Percentiles rank a stretch among this genome's conserved stretches.
phyloP scores from a whole-genome alignment of 2,888 invertebrate genomes.

The Eudasyphora cyanicolor region DNA sequence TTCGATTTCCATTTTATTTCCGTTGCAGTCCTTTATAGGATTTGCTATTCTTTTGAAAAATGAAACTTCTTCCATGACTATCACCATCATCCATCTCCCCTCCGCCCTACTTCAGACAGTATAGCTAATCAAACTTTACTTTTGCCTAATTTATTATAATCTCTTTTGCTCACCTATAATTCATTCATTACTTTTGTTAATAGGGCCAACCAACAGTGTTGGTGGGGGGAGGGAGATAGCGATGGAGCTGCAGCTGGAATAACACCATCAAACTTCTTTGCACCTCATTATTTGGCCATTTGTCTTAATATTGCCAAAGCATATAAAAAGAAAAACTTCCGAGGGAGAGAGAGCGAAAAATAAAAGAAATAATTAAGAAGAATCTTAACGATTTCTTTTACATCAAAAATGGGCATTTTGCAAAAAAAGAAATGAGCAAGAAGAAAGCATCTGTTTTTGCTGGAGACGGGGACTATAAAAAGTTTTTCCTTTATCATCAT shows the following conservation, averaged over 20 bases:
- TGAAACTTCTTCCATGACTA: neutral
- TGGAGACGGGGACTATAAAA: constrained; percentile 20
- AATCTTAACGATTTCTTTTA: constrained; percentile 50
- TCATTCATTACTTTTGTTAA: constrained; percentile 49
- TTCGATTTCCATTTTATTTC: neutral
- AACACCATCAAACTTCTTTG: constrained; percentile 40
- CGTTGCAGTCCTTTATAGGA: too few relatives aligned
- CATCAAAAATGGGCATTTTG: constrained; percentile 16
- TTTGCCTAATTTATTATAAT: constrained; percentile 56
- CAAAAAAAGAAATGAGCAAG: neutral
- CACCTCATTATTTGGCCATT: constrained; percentile 62
- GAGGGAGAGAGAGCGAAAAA: neutral
- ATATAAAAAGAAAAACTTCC: constrained; percentile 12
- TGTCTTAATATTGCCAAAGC: constrained; percentile 51
- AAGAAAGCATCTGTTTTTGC: neutral
- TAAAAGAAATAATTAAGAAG: constrained; percentile 50
- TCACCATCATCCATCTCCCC: neutral
- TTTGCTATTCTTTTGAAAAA: neutral
- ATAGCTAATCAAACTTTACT: constrained; percentile 47
- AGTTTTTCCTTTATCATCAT: constrained; percentile 28
- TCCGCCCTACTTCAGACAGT: neutral
- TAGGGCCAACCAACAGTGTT: constrained; percentile 19
- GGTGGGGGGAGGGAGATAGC: too few relatives aligned
- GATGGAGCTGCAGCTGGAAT: too few relatives aligned
- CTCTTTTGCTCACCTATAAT: constrained; percentile 49